Base-by-base conservation (phyloP, 2,888 invertebrate genomes). In the Hoplodrina ambigua region DNA sequence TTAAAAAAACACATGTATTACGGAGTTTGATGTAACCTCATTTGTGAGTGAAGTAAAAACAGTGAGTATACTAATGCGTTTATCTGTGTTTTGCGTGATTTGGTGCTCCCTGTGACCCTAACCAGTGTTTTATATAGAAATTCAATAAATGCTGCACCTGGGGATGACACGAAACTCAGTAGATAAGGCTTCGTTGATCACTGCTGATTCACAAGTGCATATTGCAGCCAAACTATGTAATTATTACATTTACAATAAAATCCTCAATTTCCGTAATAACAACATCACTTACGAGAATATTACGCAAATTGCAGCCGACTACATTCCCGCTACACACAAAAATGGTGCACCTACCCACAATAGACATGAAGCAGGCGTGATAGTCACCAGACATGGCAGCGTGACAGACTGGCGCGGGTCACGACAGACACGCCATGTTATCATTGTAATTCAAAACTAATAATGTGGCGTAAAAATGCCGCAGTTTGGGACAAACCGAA, bases 351-450 rank as follows among this genome's bases (percentile, higher is more conserved):
- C 59, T 64, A 56, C 46, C 66, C 25, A 13, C 49, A 17, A 61
- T 55, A 37, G 63, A 20, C 82, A 60, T 56, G 50, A 55, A 56
- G 46, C 46, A 37, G 20, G 13, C 63, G 37, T 53, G 44, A 73
- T 67, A 41, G 66, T 49, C 64, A 17, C 15, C 54, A 33, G 44
- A 61, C 80, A 82, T 62, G 82, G 33, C 80, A 79, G 54, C 69
- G 60, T 72, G 74, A 78, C 80, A 49, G 30, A 82, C 60, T 20
- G 63, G 41, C 49, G 20, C 33, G 25, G 20, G 56, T 44, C 80
- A 78, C 80, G 83, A 11, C 54, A 79, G 25, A 44, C 73, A 78
- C 79, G 82, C 44, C 59, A 67, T 20, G 33, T 67, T 66, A 67
- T 82, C 67, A 58, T 73, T 64, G 50, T 37, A 20, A 25, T 25